Evolutionary conservation across 2,888 invertebrate species (phyloP).

Genomic region (Erynnis tages): DNA sequence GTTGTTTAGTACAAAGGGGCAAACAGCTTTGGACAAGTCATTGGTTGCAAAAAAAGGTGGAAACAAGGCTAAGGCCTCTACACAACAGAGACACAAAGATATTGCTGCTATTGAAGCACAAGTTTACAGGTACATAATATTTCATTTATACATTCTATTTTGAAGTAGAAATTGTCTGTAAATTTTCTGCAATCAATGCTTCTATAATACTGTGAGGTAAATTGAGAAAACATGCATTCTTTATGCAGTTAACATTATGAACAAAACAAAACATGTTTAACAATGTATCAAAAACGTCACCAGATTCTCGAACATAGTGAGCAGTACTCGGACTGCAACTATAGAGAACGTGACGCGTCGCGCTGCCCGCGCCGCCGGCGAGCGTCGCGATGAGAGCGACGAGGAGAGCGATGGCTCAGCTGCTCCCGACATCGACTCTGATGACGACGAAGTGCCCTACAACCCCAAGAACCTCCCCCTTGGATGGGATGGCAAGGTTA

Average conservation of each 20-base stretch:
- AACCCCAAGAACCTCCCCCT: constrained; percentile 99
- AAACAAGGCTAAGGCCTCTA: constrained; percentile 80
- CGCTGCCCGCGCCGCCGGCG: constrained; percentile 97
- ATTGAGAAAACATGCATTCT: too few relatives aligned
- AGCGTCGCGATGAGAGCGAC: constrained; percentile 94
- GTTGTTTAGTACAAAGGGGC: constrained; percentile 97
- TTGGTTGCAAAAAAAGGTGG: constrained; percentile 95
- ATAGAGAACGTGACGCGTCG: constrained; percentile 99
- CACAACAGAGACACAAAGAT: constrained; percentile 88
- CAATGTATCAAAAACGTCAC: too few relatives aligned
- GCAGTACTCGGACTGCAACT: constrained; percentile 93
- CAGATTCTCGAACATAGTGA: constrained; percentile 90
- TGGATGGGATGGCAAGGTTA: constrained; percentile 99
- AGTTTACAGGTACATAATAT: constrained; percentile 84
- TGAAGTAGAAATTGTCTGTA: too few relatives aligned
- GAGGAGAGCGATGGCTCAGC: constrained; percentile 91
- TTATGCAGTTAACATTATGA: too few relatives aligned
- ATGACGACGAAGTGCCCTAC: constrained; percentile 97
- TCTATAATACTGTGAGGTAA: too few relatives aligned
- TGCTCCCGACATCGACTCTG: constrained; percentile 94
- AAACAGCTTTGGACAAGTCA: constrained; percentile 94
- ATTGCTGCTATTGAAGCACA: constrained; percentile 94
- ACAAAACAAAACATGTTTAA: too few relatives aligned
- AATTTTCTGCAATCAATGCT: too few relatives aligned
- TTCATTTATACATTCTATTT: not conserved